Evolutionary conservation across 1,140 invertebrate genomes (phyloP).

Genomic region (Melipona quadrifasciata): DNA sequence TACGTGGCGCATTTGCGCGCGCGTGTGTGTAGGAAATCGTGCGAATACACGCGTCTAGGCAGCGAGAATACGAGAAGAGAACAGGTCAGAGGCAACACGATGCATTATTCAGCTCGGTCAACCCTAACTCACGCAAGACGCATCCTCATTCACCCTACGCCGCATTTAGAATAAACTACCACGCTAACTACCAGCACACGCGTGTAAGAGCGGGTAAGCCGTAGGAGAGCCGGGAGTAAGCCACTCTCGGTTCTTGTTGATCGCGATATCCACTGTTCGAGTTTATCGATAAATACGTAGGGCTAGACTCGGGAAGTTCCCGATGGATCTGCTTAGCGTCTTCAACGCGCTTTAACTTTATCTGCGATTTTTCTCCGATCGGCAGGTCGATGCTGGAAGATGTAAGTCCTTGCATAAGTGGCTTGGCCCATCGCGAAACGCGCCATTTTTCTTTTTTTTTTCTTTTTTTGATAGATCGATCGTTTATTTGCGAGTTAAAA

Average conservation of each 20-base stretch:
- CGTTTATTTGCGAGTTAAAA: no score
- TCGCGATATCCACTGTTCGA: conserved; percentile 14
- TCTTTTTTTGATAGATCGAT: no score
- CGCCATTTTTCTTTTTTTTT: no score
- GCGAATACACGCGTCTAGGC: conserved; percentile 52
- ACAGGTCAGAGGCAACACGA: conserved; percentile 69
- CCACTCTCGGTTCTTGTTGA: background rate
- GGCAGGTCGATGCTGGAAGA: no score
- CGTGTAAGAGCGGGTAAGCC: background rate
- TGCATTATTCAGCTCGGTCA: conserved; percentile 78
- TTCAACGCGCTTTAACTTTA: no score
- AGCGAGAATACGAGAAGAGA: conserved; percentile 66
- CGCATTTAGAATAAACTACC: conserved; percentile 57
- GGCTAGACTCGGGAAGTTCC: conserved; percentile 61
- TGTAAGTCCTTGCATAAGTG: no score
- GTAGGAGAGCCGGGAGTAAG: background rate
- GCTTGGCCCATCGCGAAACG: no score
- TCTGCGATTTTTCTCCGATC: background rate
- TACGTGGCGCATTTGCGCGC: conserved; percentile 48
- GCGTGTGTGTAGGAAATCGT: background rate
- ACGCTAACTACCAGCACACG: conserved; percentile 44
- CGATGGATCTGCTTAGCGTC: conserved; percentile 11
- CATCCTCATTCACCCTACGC: conserved; percentile 65
- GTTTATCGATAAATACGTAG: conserved; percentile 59
- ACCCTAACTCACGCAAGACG: conserved; percentile 79